Evolutionary conservation across 2,113 vertebrate genomes (phyloP), one percentile per base, ranked within the genome.

Genomic region (Stigmatopora argus): DNA sequence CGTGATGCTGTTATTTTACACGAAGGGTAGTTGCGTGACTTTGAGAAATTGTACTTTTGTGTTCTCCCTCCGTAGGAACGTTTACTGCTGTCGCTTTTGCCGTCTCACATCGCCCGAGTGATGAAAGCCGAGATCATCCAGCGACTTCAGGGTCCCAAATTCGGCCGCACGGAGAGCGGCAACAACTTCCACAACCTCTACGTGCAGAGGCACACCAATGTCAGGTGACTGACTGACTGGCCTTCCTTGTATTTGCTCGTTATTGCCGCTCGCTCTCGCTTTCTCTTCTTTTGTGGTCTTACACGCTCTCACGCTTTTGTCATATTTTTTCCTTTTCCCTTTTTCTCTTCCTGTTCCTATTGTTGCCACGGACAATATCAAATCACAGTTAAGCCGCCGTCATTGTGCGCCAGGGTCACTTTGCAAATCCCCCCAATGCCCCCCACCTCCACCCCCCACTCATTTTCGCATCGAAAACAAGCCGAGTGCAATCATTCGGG

Each of bases 61-160:
- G 38, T 10, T 41, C 7, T 65, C 23, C 11, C 21, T 17, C 0
- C 1, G 31, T 35, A 99, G 97, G 97, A 99, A 67, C 94, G 97
- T 5, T 89, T 99, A 13, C 90, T 99, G 1, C 89, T 99, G 35
- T 99, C 97, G 64, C 76, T 99, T 66, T 89, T 99, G 59, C 97
- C 97, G 0, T 93, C 97, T 58, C 97, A 99, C 77, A 99, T 99
- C 17, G 97, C 97, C 70, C 89, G 94, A 83, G 96, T 98, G 77
- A 99, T 99, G 97, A 99, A 99, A 77, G 96, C 94, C 0, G 97
- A 99, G 90, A 99, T 99, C 83, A 99, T 99, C 85, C 97, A 98
- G 86, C 88, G 97, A 69, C 85, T 99, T 31, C 93, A 99, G 81
- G 97, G 95, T 45, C 97, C 97, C n/a, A 96, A 94, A 71, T 94